Base-by-base conservation (phyloP, 2,797 vertebrate species). In the Macropus fuliginosus region DNA sequence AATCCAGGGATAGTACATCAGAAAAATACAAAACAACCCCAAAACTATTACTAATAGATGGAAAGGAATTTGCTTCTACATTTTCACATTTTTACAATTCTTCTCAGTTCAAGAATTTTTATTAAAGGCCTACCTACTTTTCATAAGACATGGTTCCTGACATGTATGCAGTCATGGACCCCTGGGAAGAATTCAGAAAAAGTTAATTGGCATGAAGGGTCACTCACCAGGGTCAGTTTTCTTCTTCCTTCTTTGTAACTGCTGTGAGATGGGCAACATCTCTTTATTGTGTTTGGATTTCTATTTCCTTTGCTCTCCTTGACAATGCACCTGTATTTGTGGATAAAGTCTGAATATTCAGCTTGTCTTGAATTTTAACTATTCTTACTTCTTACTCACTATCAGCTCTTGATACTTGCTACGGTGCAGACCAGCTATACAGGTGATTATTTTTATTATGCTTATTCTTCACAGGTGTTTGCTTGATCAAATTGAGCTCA, bases 11-110 rank as follows among this genome's bases (percentile, higher is more conserved):
- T 94, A 54, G 18, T 54, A 93, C 93, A 92, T 66, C 95, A 40
- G 91, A 93, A 91, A 52, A 89, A 90, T 92, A 24, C 5, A 91
- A 93, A 52, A 94, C 92, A 93, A 52, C 52, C 6, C 52, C 52
- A 6, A 91, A 66, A 93, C 28, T 81, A 11, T 94, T 89, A 90
- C 91, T 59, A 54, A n/a, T 56, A 94, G 90, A 92, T 59, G 59
- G 52, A 66, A 31, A 31, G 55, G 40, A 46, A 24, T 55, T 95
- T 94, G 34, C 9, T 62, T 50, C 66, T 56, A 92, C 57, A 90
- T 52, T 21, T 54, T n/a, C n/a, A 31, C 24, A 93, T 98, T 96
- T 96, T 95, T 56, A 46, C 6, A 27, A 46, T n/a, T 28, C 12
- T 55, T 12, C 50, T 91, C 52, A 81, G 3, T 81, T 81, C 8